A percentile compares a stretch with the other conserved stretches of the same genome.
Evolutionary conservation across 2,888 invertebrate genomes (phyloP).

Genomic region (Zonitis immaculata): DNA sequence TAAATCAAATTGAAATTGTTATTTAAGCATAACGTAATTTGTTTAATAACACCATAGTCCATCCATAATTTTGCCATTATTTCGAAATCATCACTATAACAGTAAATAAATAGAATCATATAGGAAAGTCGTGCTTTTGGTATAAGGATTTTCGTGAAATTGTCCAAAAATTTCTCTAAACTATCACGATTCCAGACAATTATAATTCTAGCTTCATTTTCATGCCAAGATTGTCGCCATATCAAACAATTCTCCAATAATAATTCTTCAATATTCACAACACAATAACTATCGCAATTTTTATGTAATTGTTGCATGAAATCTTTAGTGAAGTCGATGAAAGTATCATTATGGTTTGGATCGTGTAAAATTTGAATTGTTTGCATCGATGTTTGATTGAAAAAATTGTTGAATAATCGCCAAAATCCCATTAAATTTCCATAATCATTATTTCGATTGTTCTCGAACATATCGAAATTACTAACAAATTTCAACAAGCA

Average conservation of each 20-base stretch:
- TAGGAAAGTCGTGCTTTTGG: slow-evolving; percentile 1
- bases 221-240: too few species aligned
- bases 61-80: slow-evolving; percentile 22
- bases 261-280: background rate
- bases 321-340: background rate
- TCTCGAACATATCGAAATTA: too few species aligned
- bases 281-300: background rate
- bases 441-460: too few species aligned
- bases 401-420: background rate
- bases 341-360: background rate
- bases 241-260: background rate
- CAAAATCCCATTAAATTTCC: too few species aligned
- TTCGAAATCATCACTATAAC: background rate
- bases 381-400: background rate
- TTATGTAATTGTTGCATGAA: background rate
- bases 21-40: too few species aligned
- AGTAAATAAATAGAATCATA: background rate
- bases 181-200: background rate
- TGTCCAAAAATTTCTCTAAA: slow-evolving; percentile 5
- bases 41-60: slow-evolving; percentile 19
- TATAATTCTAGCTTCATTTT: too few species aligned
- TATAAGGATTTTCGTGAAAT: background rate
- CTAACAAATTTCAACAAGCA: too few species aligned
- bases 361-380: background rate
- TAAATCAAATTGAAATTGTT: slow-evolving; percentile 15